Evolutionary conservation across 2,888 invertebrate species (phyloP).

Genomic region (Melipona beecheii): DNA sequence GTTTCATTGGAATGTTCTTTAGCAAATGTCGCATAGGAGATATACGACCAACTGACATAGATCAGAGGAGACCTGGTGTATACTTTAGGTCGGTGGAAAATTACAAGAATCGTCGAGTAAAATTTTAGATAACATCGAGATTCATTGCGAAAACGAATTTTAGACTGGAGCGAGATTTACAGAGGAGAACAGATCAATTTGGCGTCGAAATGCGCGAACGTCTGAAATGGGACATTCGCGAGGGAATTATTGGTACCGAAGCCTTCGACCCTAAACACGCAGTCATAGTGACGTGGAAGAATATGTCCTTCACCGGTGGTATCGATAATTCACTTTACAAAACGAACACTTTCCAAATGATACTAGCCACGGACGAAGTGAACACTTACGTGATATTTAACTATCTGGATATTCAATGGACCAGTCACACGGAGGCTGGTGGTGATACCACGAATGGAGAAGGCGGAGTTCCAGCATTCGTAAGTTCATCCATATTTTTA

Average conservation of each 20-base stretch:
- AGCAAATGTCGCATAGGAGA: conserved; percentile 94
- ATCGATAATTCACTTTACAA: conserved; percentile 91
- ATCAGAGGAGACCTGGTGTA: conserved; percentile 91
- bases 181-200: conserved; percentile 90
- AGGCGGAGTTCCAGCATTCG: conserved; percentile 94
- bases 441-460: conserved; percentile 94
- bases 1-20: conserved; percentile 97
- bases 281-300: conserved; percentile 97
- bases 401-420: conserved; percentile 96
- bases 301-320: conserved; percentile 96
- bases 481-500: conserved; percentile 84
- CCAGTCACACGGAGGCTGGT: conserved; percentile 95
- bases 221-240: conserved; percentile 94
- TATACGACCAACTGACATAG: conserved; percentile 89
- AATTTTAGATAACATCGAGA: neutral
- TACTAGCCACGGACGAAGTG: conserved; percentile 96
- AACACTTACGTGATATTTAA: conserved; percentile 98
- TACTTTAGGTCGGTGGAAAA: conserved; percentile 88
- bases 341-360: conserved; percentile 98
- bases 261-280: conserved; percentile 96
- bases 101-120: neutral
- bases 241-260: conserved; percentile 95
- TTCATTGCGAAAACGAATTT: neutral
- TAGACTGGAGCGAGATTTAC: conserved; percentile 89
- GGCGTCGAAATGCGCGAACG: conserved; percentile 95